A percentile compares a stretch with the other conserved stretches of the same genome.
phyloP scores from a whole-genome alignment of 1,140 invertebrate genomes.

The Neoseiulus cucumeris region DNA sequence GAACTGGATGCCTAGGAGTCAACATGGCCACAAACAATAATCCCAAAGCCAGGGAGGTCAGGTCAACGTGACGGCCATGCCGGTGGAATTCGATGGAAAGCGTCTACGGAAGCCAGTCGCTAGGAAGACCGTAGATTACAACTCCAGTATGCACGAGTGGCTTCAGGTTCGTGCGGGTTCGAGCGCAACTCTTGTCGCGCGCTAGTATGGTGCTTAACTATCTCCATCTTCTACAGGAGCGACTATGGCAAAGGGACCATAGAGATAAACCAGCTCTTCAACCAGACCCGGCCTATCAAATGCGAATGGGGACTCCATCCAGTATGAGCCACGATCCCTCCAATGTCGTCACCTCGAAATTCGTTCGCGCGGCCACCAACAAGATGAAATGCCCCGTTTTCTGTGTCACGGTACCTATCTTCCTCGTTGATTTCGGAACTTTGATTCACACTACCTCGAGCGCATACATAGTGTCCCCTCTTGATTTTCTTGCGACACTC shows the following conservation, averaged over 20 bases:
- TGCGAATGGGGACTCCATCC: conserved; percentile 52
- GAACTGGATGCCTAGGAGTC: conserved; percentile 1
- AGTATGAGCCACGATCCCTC: conserved; percentile 81
- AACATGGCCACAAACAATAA: not conserved
- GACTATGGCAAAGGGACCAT: conserved; percentile 79
- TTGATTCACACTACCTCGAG: too few relatives aligned
- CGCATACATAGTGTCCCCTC: too few relatives aligned
- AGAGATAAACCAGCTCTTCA: conserved; percentile 64
- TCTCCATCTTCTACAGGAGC: conserved; percentile 39
- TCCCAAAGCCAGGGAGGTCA: not conserved
- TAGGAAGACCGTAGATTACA: conserved; percentile 94
- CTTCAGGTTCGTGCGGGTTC: conserved; percentile 42
- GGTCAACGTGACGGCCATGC: not conserved
- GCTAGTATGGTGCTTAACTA: not conserved
- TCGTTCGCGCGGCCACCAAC: conserved; percentile 96
- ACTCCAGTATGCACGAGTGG: conserved; percentile 77
- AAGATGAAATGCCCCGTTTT: conserved; percentile 99
- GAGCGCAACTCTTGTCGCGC: not conserved
- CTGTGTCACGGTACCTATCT: conserved; percentile 51
- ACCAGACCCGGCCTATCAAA: conserved; percentile 39
- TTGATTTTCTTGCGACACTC: conserved; percentile 27
- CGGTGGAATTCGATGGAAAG: conserved; percentile 78
- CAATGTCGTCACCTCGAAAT: conserved; percentile 82
- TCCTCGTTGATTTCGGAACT: not conserved
- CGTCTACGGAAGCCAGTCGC: conserved; percentile 83